phyloP scores from a whole-genome alignment of 2,888 invertebrate species.

The Adelphocoris suturalis region DNA sequence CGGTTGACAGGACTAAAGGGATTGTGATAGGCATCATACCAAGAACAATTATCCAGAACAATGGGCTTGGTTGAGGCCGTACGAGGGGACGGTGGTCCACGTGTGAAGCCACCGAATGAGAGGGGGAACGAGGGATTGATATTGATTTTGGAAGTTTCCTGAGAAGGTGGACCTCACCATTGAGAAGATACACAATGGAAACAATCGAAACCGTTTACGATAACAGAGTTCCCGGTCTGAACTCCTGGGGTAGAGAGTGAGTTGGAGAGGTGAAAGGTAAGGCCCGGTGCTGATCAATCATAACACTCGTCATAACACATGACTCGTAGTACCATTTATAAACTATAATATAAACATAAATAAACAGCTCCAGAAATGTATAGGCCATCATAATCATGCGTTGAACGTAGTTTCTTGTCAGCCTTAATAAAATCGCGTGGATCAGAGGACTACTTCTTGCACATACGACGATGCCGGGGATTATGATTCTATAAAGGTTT shows the following conservation, averaged over 20 bases:
- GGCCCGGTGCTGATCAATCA: neutral
- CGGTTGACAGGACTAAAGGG: too few species aligned
- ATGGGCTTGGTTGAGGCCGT: neutral
- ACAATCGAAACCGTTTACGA: constrained; percentile 38
- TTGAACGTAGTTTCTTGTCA: too few species aligned
- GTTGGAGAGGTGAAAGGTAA: neutral
- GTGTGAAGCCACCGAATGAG: constrained; percentile 22
- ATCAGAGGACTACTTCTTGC: too few species aligned
- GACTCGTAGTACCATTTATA: too few species aligned
- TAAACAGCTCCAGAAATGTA: too few species aligned
- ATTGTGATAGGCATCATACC: too few species aligned
- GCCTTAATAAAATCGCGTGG: too few species aligned
- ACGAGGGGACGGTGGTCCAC: constrained; percentile 12
- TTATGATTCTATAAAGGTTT: too few species aligned
- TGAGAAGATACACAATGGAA: constrained; percentile 8
- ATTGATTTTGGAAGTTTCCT: constrained; percentile 49
- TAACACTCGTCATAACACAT: too few species aligned
- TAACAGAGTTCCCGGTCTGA: neutral
- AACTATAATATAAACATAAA: too few species aligned
- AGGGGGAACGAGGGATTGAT: neutral
- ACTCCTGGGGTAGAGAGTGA: neutral
- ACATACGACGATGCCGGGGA: too few species aligned
- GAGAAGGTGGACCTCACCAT: constrained; percentile 18
- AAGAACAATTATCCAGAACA: constrained; percentile 4
- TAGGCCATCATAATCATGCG: too few species aligned